Evolutionary conservation across 2,113 vertebrate genomes (phyloP).

Genomic region (Atrichornis clamosus): DNA sequence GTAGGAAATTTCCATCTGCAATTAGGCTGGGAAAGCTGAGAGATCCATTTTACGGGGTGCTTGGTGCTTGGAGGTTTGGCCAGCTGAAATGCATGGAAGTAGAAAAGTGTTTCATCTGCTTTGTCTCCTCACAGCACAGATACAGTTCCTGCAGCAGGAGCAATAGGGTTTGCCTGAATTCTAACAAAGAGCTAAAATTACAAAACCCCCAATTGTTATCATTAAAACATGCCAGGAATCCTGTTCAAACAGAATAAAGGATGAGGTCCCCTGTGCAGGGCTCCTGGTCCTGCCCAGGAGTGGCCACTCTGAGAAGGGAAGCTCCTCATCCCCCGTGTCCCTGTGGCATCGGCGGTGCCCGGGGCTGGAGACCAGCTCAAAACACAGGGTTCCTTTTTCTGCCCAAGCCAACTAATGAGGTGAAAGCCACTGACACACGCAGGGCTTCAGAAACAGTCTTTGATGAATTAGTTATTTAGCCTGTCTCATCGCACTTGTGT

Average conservation of each 20-base stretch:
- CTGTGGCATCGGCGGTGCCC: rapidly evolving
- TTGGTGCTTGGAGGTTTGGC: background rate
- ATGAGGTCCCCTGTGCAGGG: background rate
- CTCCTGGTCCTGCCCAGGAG: background rate
- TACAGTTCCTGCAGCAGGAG: background rate
- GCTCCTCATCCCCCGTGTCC: rapidly evolving
- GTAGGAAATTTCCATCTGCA: background rate
- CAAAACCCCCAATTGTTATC: background rate
- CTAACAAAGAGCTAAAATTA: background rate
- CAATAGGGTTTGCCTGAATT: background rate
- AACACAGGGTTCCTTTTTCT: background rate
- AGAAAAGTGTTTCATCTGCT: background rate
- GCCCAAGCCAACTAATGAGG: background rate
- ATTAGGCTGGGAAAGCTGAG: background rate
- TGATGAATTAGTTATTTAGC: background rate
- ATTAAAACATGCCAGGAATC: background rate
- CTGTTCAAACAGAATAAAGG: background rate
- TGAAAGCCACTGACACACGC: background rate
- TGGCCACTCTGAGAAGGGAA: background rate
- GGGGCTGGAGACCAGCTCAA: background rate
- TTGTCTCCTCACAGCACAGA: background rate
- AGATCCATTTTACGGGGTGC: background rate
- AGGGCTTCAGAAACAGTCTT: background rate
- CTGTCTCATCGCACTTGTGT: background rate
- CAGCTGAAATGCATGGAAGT: background rate